phyloP scores from a whole-genome alignment of 2,797 vertebrate species.

The Tangara arthus region DNA sequence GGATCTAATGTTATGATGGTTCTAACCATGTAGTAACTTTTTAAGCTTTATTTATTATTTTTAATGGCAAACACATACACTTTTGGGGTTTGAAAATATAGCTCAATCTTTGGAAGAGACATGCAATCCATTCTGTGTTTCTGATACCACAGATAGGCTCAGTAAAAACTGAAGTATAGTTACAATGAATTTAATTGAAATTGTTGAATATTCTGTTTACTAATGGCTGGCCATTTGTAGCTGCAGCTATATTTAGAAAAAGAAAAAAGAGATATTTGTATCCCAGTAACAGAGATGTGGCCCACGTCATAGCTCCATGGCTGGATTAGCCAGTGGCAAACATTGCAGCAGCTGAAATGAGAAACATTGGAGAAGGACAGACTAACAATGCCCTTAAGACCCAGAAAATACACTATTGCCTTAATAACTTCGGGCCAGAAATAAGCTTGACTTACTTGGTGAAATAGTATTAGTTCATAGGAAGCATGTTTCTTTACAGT shows the following conservation, averaged over 20 bases:
- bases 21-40: not conserved
- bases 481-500: not conserved
- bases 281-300: not conserved
- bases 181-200: not conserved
- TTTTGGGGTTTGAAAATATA: not conserved
- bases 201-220: not conserved
- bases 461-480: not conserved
- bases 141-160: not conserved
- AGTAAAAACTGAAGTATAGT: not conserved
- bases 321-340: not conserved
- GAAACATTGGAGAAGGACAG: not conserved
- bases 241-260: constrained; percentile 14
- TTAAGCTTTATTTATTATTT: not conserved
- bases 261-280: not conserved
- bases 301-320: not conserved
- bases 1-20: not conserved
- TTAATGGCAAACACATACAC: not conserved
- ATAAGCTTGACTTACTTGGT: not conserved
- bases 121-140: not conserved
- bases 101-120: rapidly evolving
- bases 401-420: not conserved
- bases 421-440: not conserved
- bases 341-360: not conserved
- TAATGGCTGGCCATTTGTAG: constrained; percentile 1
- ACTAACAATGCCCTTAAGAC: not conserved